Evolutionary conservation across 2,797 vertebrate species (phyloP).

Genomic region (Sarcophilus harrisii): DNA sequence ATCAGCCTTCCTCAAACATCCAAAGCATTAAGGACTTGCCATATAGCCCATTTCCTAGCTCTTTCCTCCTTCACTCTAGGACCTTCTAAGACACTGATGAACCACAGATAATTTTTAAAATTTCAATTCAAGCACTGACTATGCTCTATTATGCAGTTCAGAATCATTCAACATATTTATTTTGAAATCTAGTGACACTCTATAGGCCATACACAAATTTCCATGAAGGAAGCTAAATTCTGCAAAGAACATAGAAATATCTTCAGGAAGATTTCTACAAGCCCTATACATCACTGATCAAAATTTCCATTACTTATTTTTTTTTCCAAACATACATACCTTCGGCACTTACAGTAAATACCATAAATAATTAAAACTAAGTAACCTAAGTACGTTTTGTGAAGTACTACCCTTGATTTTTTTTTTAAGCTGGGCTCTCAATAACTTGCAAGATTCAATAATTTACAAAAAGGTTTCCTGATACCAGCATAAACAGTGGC

Average conservation of each 20-base stretch:
- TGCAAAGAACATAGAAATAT: neutral
- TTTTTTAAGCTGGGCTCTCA: slow-evolving; percentile 43
- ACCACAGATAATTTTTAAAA: neutral
- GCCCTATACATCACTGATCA: neutral
- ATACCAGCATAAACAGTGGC: neutral
- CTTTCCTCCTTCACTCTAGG: neutral
- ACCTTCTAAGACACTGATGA: neutral
- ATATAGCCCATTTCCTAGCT: neutral
- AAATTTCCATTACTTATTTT: slow-evolving; percentile 43
- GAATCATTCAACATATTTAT: neutral
- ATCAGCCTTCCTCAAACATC: neutral
- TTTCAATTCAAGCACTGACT: neutral
- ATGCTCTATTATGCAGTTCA: neutral
- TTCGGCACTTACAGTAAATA: slow-evolving; percentile 62
- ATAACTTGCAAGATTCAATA: slow-evolving; percentile 53
- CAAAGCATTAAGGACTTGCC: neutral
- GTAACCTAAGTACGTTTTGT: slow-evolving; percentile 54
- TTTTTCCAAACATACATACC: slow-evolving; percentile 41
- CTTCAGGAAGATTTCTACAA: slow-evolving; percentile 15
- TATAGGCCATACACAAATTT: neutral
- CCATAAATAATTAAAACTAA: slow-evolving; percentile 72
- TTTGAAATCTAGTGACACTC: neutral
- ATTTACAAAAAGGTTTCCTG: slow-evolving; percentile 54
- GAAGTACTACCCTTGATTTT: slow-evolving; percentile 40
- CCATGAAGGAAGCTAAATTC: neutral